A percentile compares a stretch with the other conserved stretches of the same genome.
These are phyloP conservation scores for Aphidius colemani DNA, from an alignment of 2,888 invertebrate genomes.

Conservation along the genomic window DNA sequence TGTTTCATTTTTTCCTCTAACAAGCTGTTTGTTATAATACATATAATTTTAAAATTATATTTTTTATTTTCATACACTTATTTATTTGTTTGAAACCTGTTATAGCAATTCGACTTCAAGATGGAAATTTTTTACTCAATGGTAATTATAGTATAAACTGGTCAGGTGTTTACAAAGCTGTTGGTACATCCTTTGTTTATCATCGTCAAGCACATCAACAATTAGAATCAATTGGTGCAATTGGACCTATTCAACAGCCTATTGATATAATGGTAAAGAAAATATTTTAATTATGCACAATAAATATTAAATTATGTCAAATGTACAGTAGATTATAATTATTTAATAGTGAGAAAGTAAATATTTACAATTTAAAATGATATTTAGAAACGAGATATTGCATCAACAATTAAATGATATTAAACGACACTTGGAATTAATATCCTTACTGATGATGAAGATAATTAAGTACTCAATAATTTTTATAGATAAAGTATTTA, in stretches of 20 bases:
- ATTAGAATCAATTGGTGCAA: slow-evolving; percentile 74
- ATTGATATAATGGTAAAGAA: slow-evolving; percentile 78
- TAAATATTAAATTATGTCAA: too few species aligned
- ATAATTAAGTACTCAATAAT: too few species aligned
- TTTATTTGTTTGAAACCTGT: too few species aligned
- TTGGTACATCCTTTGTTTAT: slow-evolving; percentile 81
- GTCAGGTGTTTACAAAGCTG: slow-evolving; percentile 76
- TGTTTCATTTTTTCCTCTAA: slow-evolving; percentile 2
- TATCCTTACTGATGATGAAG: background rate
- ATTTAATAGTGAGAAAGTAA: too few species aligned
- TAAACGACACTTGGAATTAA: background rate
- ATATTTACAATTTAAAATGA: too few species aligned
- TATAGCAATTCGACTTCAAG: slow-evolving; percentile 76
- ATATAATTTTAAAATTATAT: too few species aligned
- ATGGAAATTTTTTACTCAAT: slow-evolving; percentile 80
- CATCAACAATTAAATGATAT: background rate
- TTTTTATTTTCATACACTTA: too few species aligned
- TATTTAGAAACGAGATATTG: slow-evolving; percentile 6
- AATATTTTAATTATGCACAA: too few species aligned
- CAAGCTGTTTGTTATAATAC: slow-evolving; percentile 1
- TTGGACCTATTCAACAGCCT: slow-evolving; percentile 77
- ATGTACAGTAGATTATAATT: too few species aligned
- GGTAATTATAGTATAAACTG: slow-evolving; percentile 77
- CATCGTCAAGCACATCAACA: slow-evolving; percentile 68
- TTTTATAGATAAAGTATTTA: background rate